Evolutionary conservation across 2,797 vertebrate species (phyloP), one percentile per base, ranked within the genome.

Genomic region (Prunella strophiata): DNA sequence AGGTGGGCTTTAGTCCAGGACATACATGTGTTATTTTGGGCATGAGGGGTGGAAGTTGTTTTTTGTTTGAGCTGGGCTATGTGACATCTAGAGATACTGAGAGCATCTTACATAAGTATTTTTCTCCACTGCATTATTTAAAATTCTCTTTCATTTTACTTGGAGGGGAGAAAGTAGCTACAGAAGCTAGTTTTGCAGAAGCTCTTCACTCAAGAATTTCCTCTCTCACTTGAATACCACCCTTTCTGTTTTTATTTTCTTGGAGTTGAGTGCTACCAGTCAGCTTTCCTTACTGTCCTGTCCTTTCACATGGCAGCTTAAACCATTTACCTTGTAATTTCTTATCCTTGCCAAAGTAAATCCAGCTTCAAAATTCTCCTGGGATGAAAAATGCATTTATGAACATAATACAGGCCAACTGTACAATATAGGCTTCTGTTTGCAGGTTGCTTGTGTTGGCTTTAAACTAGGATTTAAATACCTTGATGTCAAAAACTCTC

Each of bases 131-230:
- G 61, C 19, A 13, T 38, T 79, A 3, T 45, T 73, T 61, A 26
- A 45, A 27, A 13, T 76, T 91, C 61, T 76, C 36, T 82, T 48
- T 32, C 18, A 5, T 82, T 84, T 81, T 81, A 57, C 13, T 68
- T 54, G 26, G 13, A 55, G n/a, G 47, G 27, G 38, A 94, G 47
- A 38, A 80, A 50, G 62, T n/a, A 91, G 62, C 72, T 81, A 19
- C 29, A 61, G 68, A 71, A 90, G 57, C 36, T 66, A 86, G 55
- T 96, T 96, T 81, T 84, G 79, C 82, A 84, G 68, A 77, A 88
- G 27, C 38, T 92, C 32, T 89, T 89, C 45, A 79, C 34, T 47
- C 22, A 19, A 55, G 22, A 17, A 52, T 91, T 93, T 94, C 80
- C 59, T 86, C 83, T 75, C 45, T 89, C 21, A 59, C 48, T 91